Percentiles rank a stretch among this genome's conserved stretches.
phyloP scores from a whole-genome alignment of 1,140 invertebrate genomes.

The Drosophila parvula region DNA sequence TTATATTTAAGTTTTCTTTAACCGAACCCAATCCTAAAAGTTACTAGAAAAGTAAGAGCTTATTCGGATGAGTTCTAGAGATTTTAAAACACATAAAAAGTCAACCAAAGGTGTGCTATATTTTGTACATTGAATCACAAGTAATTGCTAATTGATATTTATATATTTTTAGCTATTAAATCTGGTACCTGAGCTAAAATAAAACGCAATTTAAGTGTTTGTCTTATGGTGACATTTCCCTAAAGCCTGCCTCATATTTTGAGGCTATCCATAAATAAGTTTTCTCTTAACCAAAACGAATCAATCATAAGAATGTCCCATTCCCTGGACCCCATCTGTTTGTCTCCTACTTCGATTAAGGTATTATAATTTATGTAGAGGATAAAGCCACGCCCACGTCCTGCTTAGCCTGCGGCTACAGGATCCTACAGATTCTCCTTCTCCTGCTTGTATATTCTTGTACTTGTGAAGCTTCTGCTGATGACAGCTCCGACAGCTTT shows the following conservation, averaged over 20 bases:
- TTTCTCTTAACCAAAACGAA: background rate
- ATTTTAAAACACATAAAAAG: too few relatives aligned
- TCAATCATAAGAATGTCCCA: conserved; percentile 25
- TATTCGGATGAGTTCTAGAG: too few relatives aligned
- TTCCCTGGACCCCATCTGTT: conserved; percentile 13
- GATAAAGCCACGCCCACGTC: conserved; percentile 21
- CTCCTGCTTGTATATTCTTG: conserved; percentile 1
- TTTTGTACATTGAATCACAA: too few relatives aligned
- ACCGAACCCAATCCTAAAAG: conserved; percentile 1
- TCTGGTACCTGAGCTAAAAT: too few relatives aligned
- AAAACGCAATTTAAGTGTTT: background rate
- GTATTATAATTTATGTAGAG: conserved; percentile 36
- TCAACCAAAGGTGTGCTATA: too few relatives aligned
- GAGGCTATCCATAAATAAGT: conserved; percentile 12
- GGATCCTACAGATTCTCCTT: background rate
- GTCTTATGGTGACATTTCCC: background rate
- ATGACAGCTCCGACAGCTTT: conserved; percentile 56
- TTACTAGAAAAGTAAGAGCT: too few relatives aligned
- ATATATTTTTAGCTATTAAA: too few relatives aligned
- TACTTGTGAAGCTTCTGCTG: conserved; percentile 39
- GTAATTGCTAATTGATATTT: too few relatives aligned
- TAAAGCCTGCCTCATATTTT: background rate
- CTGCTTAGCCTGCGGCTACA: conserved; percentile 9
- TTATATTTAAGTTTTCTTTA: background rate
- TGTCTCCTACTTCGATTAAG: conserved; percentile 22